Base-by-base conservation (phyloP, 2,113 vertebrate genomes). In the Lycocorax pyrrhopterus region DNA sequence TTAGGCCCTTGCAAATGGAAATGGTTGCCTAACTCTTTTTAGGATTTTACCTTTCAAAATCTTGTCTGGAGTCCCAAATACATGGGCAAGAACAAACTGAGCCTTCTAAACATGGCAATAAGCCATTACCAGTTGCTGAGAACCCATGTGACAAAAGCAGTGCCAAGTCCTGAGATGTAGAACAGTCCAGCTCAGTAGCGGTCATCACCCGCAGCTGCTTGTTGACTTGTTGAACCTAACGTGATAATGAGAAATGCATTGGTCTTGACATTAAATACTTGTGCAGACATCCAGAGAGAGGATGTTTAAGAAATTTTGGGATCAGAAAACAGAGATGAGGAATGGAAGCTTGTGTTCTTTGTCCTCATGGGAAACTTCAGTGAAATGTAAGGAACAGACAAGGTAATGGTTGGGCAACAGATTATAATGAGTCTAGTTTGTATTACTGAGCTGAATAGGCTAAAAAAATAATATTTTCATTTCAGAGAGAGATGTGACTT, bases 201-300 rank as follows among this genome's bases (percentile, higher is more conserved):
- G 73, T 90, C 79, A 44, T 88, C 88, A 92, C 92, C 76, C 92
- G 72, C 95, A 93, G 90, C 86, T 88, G 67, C 72, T 84, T 84
- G 75, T 88, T 95, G 81, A 47, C 87, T 93, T 81, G 83, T 71
- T 80, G 88, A 62, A 84, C 83, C 75, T 80, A 71, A 83, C 26
- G 71, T 74, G 94, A 74, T 90, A 89, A 93, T 74, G 67, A 87
- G 84, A 94, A 82, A 47, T 83, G 37, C 47, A 62, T 62, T 71
- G 52, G 30, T 68, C 75, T 71, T 79, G 89, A 82, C 47, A 43
- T 44, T 59, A 73, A 94, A 81, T 72, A n/a, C 20, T 64, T 74
- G 59, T 81, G 44, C 68, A 91, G 43, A 46, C 72, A 81, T 30
- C 60, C 56, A 92, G 75, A 83, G 25, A 62, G 32, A 72, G 22